Base-by-base conservation (phyloP, 1,140 invertebrate genomes). In the Drosophila yakuba region DNA sequence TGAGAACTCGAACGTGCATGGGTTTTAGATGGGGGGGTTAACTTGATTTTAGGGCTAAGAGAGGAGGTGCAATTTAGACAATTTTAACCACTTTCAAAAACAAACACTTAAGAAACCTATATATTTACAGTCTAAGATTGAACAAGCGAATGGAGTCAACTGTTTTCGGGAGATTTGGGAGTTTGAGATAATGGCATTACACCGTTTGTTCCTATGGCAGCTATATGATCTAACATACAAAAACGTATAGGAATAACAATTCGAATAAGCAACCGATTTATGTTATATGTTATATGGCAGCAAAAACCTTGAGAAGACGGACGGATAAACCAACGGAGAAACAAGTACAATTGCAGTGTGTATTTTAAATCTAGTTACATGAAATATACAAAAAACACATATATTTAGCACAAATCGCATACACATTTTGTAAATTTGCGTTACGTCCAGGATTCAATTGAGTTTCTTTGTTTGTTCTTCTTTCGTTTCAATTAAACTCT, bases 141-240 rank as follows among this genome's bases (percentile, higher is more conserved):
- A 61, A 38, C 44, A 23, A 25, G 25, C 4, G 4, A 59, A 59
- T 47, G 23, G 48, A 38, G 51, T n/a, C 44, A 66, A 48, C 43
- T 38, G 17, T 20, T 45, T 20, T 61, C 17, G 32, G 62, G 58
- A 44, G 59, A 68, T 67, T 67, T 35, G n/a, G 10, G 28, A 14
- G 41, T 28, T 17, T 12, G 28, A 15, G 41, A 36, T 63, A 39
- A 69, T 68, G 63, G 61, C 63, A 64, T 51, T 38, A 38, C 12
- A 58, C 38, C 55, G 59, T 8, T 58, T 67, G 43, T 51, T 67
- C 61, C 64, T 67, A 69, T 71, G 64, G 64, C 67, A 50, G 64
- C 51, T 48, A 10, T 69, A 69, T 45, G 15, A 57, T 50, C 41
- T 23, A 36, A 25, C 25, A 25, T 57, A 48, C 20, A 68, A 38